phyloP scores from a whole-genome alignment of 2,113 vertebrate genomes.

The Saguinus imperator region DNA sequence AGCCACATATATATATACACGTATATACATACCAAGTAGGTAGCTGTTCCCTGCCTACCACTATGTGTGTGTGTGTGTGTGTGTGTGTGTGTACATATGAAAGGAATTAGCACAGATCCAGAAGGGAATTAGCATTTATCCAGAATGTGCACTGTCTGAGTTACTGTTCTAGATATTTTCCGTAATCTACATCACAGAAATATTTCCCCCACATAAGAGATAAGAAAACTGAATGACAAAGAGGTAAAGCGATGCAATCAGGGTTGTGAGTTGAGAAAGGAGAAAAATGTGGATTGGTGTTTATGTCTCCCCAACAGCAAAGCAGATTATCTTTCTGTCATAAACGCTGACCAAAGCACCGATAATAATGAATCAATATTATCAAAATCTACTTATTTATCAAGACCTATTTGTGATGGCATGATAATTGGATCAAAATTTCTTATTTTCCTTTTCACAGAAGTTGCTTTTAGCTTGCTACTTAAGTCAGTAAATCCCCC shows the following conservation, averaged over 20 bases:
- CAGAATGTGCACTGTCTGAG: accelerated
- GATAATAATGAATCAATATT: background rate
- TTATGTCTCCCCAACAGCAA: background rate
- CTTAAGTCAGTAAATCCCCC: background rate
- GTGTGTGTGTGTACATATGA: too few species aligned
- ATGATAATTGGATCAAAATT: background rate
- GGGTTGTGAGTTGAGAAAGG: background rate
- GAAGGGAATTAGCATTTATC: background rate
- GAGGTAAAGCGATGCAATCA: background rate
- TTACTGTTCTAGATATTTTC: background rate
- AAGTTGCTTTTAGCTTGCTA: constrained; percentile 12
- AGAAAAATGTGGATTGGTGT: background rate
- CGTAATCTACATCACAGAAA: background rate
- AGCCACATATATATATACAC: too few species aligned
- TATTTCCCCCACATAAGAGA: background rate
- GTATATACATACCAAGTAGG: too few species aligned
- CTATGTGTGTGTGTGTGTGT: too few species aligned
- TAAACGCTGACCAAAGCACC: background rate
- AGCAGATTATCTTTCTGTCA: background rate
- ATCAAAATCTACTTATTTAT: background rate
- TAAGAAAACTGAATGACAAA: background rate
- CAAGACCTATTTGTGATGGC: background rate
- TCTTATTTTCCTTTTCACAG: background rate
- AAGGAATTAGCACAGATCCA: too few species aligned
- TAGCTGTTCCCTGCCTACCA: too few species aligned